Conservation (phyloP, 1,140 invertebrate genomes). For the Tetragonula clypearis region DNA sequence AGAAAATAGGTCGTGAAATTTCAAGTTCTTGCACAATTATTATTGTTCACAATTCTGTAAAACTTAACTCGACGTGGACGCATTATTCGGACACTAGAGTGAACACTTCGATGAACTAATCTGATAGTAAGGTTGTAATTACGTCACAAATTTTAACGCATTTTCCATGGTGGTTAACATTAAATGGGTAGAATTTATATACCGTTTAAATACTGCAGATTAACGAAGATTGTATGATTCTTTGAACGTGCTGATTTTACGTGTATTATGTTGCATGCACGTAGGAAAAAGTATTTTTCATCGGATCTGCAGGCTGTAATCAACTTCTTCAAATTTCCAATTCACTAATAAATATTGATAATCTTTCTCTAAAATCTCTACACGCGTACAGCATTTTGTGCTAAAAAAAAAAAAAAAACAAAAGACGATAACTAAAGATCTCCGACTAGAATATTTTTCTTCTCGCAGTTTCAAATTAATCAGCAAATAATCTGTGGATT, state of each 20-base stretch:
- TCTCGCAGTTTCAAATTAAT: not conserved
- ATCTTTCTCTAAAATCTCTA: not conserved
- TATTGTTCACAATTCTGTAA: not conserved
- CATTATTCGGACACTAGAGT: not conserved
- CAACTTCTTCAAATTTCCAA: not conserved
- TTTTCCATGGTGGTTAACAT: not conserved
- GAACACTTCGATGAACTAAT: not conserved
- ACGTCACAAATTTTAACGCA: not conserved
- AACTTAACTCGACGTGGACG: not conserved
- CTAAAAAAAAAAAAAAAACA: not conserved
- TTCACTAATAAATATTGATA: not conserved
- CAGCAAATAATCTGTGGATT: not conserved
- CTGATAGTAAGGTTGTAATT: not conserved
- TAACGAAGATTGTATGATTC: not conserved
- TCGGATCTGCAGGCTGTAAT: not conserved
- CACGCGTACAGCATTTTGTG: not conserved
- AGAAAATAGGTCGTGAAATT: not conserved
- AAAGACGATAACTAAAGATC: not conserved
- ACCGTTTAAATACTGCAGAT: not conserved
- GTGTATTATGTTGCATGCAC: not conserved
- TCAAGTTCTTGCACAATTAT: not conserved
- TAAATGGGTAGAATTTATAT: not conserved
- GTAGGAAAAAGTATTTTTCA: not conserved
- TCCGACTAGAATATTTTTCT: not conserved
- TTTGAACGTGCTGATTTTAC: not conserved